phyloP scores from a whole-genome alignment of 2,888 invertebrate species.

The Agelastica alni region DNA sequence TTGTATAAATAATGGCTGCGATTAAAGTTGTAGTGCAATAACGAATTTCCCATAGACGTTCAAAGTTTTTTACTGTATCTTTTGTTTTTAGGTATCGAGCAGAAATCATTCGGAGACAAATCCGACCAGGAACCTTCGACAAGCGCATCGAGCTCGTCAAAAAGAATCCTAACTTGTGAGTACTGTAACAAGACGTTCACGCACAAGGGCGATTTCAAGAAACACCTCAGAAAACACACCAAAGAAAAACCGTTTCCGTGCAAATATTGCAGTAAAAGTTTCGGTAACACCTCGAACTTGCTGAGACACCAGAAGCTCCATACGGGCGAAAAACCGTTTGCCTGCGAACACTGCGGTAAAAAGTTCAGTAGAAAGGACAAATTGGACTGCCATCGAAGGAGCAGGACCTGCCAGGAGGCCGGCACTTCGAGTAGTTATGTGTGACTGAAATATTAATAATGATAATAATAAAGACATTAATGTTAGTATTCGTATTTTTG shows the following conservation, averaged over 20 bases:
- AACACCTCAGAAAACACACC: conserved; percentile 53
- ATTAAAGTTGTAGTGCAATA: too few relatives aligned
- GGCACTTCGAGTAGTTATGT: conserved; percentile 4
- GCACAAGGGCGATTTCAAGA: conserved; percentile 54
- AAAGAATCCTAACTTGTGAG: conserved; percentile 43
- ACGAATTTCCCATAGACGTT: too few relatives aligned
- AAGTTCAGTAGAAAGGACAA: conserved; percentile 53
- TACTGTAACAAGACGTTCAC: conserved; percentile 50
- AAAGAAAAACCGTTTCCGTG: conserved; percentile 53
- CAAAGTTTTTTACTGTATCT: too few relatives aligned
- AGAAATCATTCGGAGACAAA: conserved; percentile 30
- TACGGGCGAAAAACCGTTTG: conserved; percentile 74
- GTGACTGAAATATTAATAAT: too few relatives aligned
- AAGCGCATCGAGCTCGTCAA: conserved; percentile 28
- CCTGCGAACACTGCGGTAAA: conserved; percentile 49
- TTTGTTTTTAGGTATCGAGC: conserved; percentile 36
- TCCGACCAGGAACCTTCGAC: conserved; percentile 40
- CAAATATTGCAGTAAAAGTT: conserved; percentile 46
- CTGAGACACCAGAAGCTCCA: conserved; percentile 78
- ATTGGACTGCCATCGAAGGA: conserved; percentile 49
- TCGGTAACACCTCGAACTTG: conserved; percentile 66
- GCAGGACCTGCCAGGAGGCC: conserved; percentile 43
- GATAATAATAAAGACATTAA: too few relatives aligned
- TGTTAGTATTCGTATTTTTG: too few relatives aligned
- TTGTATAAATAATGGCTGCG: too few relatives aligned